These are phyloP conservation scores for Melopsittacus undulatus DNA, from an alignment of 2,797 vertebrate genomes.

Conservation along the genomic window DNA sequence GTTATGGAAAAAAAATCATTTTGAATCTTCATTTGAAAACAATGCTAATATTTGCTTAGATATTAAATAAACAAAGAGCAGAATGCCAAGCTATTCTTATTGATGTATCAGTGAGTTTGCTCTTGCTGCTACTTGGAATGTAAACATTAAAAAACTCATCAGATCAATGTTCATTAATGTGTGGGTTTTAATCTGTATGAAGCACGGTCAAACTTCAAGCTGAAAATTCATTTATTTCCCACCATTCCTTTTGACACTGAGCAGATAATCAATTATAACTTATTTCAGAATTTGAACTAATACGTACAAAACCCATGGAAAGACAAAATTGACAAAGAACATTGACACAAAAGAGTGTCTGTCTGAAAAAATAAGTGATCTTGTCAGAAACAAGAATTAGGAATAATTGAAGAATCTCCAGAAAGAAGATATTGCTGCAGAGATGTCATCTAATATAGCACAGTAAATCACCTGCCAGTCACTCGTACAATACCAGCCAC, in stretches of 20 bases:
- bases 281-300: constrained; percentile 36
- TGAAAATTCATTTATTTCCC: constrained; percentile 32
- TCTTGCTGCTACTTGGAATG: not conserved
- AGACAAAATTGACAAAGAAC: not conserved
- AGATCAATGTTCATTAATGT: not conserved
- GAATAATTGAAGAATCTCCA: constrained; percentile 51
- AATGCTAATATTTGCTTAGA: not conserved
- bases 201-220: not conserved
- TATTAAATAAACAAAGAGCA: constrained; percentile 27
- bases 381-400: constrained; percentile 44
- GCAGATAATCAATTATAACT: constrained; percentile 20
- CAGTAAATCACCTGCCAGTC: constrained; percentile 43
- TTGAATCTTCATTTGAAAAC: not conserved
- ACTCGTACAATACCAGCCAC: not conserved
- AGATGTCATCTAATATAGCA: constrained; percentile 13
- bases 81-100: not conserved
- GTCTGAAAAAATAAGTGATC: constrained; percentile 25
- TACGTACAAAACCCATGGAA: not conserved
- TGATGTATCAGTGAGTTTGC: not conserved
- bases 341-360: not conserved
- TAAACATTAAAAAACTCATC: constrained; percentile 12
- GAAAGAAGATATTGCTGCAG: constrained; percentile 21
- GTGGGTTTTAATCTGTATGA: not conserved
- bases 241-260: not conserved
- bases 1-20: not conserved